phyloP scores from a whole-genome alignment of 2,113 vertebrate genomes.

The Tretioscincus oriximinensis region DNA sequence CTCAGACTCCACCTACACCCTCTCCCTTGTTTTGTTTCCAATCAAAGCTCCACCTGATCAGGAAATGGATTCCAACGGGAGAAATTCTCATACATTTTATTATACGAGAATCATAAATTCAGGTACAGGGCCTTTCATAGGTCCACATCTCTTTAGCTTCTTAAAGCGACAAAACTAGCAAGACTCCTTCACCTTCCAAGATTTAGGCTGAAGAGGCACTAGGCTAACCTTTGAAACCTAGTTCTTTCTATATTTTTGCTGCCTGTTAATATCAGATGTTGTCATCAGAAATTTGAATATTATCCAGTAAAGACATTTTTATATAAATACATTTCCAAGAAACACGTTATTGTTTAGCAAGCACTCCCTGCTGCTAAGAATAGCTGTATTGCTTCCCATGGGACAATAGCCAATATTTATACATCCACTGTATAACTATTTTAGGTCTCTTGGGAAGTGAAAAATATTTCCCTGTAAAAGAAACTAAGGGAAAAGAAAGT shows the following conservation, averaged over 20 bases:
- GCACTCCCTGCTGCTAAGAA: background rate
- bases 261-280: background rate
- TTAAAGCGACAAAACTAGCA: too few relatives aligned
- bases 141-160: too few relatives aligned
- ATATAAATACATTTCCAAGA: background rate
- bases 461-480: background rate
- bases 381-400: background rate
- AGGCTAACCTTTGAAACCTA: background rate
- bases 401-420: background rate
- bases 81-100: too few relatives aligned
- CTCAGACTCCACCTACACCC: too few relatives aligned
- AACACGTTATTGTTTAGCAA: background rate
- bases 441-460: background rate
- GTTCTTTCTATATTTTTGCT: conserved; percentile 18
- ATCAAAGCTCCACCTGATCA: too few relatives aligned
- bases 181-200: too few relatives aligned
- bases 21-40: too few relatives aligned
- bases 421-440: background rate
- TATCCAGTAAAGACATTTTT: background rate
- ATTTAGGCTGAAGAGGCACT: background rate
- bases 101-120: too few relatives aligned
- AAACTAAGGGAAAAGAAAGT: background rate
- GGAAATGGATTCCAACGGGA: too few relatives aligned
- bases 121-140: too few relatives aligned
- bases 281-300: conserved; percentile 17